phyloP scores from a whole-genome alignment of 2,797 vertebrate species.

The Rhinatrema bivittatum region DNA sequence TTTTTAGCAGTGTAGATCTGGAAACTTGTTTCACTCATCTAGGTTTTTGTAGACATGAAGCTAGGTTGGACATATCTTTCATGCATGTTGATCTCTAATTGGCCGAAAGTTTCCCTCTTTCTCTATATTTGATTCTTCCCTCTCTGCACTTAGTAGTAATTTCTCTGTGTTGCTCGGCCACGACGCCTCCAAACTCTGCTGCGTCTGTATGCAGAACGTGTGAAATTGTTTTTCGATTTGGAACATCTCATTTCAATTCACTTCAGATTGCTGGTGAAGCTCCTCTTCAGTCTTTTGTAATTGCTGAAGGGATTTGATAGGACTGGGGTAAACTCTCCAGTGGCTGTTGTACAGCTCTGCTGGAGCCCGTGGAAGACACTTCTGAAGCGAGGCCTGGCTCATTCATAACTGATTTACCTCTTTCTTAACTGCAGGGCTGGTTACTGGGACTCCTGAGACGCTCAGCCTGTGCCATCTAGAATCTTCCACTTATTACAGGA shows the following conservation, averaged over 20 bases:
- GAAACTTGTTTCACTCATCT: no score
- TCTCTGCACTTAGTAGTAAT: no score
- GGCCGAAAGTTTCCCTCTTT: no score
- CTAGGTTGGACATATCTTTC: no score
- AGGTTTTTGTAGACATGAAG: no score
- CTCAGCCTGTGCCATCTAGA: background rate
- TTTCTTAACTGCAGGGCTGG: background rate
- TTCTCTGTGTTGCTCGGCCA: no score
- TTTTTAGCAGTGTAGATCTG: no score
- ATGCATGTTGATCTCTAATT: no score
- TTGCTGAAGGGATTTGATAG: slow-evolving; percentile 1
- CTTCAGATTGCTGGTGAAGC: background rate
- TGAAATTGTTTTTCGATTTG: background rate
- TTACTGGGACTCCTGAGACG: background rate
- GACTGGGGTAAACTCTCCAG: background rate
- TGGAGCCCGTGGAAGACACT: background rate
- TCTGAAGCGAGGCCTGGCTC: slow-evolving; percentile 10
- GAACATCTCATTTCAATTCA: background rate
- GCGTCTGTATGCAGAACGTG: no score
- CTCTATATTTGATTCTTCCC: no score
- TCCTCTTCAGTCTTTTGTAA: background rate
- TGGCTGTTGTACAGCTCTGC: background rate
- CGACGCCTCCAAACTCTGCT: no score
- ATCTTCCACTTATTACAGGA: slow-evolving; percentile 1
- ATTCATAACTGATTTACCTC: slow-evolving; percentile 5